Evolutionary conservation across 2,113 vertebrate genomes (phyloP), one percentile per base, ranked within the genome.

Genomic region (Danio rerio): DNA sequence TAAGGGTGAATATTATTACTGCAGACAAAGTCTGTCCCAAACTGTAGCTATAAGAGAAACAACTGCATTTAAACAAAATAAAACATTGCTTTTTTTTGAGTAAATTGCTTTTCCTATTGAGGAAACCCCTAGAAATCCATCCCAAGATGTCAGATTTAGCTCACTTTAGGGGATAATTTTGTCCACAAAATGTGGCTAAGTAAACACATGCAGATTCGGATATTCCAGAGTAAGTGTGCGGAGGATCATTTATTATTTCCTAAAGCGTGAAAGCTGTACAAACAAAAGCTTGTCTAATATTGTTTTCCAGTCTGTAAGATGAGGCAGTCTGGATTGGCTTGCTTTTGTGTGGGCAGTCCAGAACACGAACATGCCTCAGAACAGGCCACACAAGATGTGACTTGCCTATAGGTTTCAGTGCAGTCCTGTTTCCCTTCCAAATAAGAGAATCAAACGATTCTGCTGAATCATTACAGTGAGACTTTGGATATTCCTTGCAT

Each of bases 321-420:
- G 50, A 10, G 40, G 16, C 45, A 7, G 55, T 65, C 6, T 31
- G 45, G 43, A 5, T 69, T 50, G 18, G 20, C 21, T 6, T 71
- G n/a, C 15, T 20, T 6, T 59, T 74, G 15, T 71, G 71, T 59
- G 65, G 16, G 77, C 15, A 7, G 86, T 85, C 84, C 69, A 52
- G 81, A 66, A 70, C 68, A 31, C 49, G 4, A 56, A 69, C 59
- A 79, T 55, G 86, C 83, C 80, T 73, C 68, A 50, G 83, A 83
- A 84, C 71, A 83, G 69, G 56, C 86, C 85, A 83, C 88, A 86
- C 86, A 87, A 89, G 87, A 89, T 88, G 89, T 89, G 87, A 90
- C 88, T 89, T 84, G 42, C 59, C 12, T 40, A 16, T 85, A 80
- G 88, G 87, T 84, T 20, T 47, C 20, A 88, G 87, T 88, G 88